Percentiles rank a stretch among this genome's conserved stretches.
phyloP scores from a whole-genome alignment of 1,140 invertebrate species.

The Archegozetes longisetosus region DNA sequence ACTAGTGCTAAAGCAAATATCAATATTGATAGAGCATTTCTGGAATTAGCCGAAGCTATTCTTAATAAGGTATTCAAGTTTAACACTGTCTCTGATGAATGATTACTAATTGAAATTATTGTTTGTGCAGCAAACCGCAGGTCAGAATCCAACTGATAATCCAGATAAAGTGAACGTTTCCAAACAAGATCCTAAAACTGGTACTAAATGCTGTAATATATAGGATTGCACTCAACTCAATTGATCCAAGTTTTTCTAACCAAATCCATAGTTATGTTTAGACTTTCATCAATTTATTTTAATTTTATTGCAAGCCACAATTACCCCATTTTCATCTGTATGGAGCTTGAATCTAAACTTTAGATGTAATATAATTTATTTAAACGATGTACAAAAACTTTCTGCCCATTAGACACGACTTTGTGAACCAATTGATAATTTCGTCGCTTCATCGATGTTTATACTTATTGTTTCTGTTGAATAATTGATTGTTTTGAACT shows the following conservation, averaged over 20 bases:
- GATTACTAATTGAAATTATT: background rate
- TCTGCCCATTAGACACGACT: no score
- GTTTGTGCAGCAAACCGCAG: conserved; percentile 19
- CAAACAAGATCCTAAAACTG: conserved; percentile 18
- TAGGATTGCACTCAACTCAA: background rate
- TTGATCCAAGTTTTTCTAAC: background rate
- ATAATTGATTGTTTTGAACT: background rate
- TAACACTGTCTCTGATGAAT: background rate
- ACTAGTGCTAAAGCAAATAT: conserved; percentile 96
- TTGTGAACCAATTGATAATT: background rate
- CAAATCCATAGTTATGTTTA: background rate
- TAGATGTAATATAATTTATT: no score
- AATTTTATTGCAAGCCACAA: background rate
- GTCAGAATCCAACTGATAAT: conserved; percentile 20
- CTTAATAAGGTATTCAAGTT: conserved; percentile 46
- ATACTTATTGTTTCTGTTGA: background rate
- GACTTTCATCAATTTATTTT: background rate
- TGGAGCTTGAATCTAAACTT: background rate
- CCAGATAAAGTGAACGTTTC: conserved; percentile 21
- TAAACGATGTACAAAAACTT: no score
- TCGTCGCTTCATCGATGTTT: no score
- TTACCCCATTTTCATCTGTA: background rate
- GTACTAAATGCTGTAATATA: conserved; percentile 19
- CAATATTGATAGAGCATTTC: conserved; percentile 94
- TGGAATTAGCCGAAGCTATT: conserved; percentile 89